phyloP scores from a whole-genome alignment of 2,888 invertebrate species.

The Rhogogaster chlorosoma region DNA sequence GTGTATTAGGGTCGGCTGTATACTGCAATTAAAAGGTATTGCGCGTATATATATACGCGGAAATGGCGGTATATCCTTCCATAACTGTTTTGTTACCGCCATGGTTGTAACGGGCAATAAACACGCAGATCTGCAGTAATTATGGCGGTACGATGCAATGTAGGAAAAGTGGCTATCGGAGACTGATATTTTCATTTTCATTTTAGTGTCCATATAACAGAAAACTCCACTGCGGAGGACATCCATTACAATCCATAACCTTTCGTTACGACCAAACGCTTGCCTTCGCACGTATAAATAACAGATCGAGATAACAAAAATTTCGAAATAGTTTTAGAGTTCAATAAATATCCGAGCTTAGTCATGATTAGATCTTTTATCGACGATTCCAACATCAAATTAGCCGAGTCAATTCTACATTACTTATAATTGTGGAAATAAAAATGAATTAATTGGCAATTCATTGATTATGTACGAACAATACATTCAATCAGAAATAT shows the following conservation, averaged over 20 bases:
- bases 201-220: slow-evolving; percentile 6
- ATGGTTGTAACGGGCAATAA: background rate
- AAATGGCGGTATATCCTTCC: background rate
- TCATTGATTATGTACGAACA: background rate
- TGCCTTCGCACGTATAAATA: background rate
- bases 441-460: background rate
- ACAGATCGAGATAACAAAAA: background rate
- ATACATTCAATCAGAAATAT: background rate
- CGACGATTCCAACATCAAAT: too few relatives aligned
- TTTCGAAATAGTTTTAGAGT: background rate
- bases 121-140: slow-evolving; percentile 5
- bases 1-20: background rate
- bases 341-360: too few relatives aligned
- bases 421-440: background rate
- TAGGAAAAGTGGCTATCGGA: slow-evolving; percentile 5
- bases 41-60: background rate
- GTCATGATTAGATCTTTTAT: too few relatives aligned
- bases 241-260: slow-evolving; percentile 11
- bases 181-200: slow-evolving; percentile 22
- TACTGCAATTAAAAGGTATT: background rate
- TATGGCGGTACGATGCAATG: background rate
- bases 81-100: background rate
- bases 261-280: background rate
- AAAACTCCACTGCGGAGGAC: background rate
- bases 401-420: background rate